These are phyloP conservation scores for Pterocles burchelli DNA, from an alignment of 2,113 vertebrate species.

Conservation along the genomic window DNA sequence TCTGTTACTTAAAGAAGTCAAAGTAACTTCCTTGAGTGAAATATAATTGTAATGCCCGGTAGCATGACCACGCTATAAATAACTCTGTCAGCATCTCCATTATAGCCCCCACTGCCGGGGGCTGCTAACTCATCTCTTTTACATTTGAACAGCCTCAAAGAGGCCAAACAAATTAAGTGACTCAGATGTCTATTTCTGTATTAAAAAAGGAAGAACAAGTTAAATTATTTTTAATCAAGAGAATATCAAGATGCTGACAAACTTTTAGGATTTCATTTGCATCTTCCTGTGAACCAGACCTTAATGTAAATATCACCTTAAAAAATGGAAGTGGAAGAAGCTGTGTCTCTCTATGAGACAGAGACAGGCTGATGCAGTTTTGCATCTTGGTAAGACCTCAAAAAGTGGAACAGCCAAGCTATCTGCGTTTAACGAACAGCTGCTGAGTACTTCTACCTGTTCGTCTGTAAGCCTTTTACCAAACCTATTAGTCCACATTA, in stretches of 20 bases:
- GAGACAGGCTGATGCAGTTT: background rate
- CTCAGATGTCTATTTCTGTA: conserved; percentile 1
- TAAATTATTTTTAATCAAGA: background rate
- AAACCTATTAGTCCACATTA: background rate
- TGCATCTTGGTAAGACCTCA: background rate
- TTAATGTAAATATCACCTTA: background rate
- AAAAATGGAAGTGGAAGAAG: background rate
- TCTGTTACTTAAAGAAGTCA: background rate
- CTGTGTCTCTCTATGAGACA: background rate
- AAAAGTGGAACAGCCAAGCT: background rate
- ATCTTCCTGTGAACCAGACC: background rate
- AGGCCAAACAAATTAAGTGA: conserved; percentile 44
- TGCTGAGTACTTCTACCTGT: background rate
- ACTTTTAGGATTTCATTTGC: background rate
- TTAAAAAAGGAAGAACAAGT: background rate
- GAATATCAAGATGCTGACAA: background rate
- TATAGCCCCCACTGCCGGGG: background rate
- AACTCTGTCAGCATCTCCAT: background rate
- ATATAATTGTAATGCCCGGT: background rate
- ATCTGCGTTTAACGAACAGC: background rate
- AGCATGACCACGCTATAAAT: background rate
- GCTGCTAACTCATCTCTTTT: conserved; percentile 28
- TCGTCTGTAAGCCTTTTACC: background rate
- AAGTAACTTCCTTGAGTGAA: background rate
- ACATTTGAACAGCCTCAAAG: background rate